Percentiles rank a stretch among this genome's conserved stretches.
Conservation (phyloP, 2,888 invertebrate genomes). For the Lasioglossum zephyrum region DNA sequence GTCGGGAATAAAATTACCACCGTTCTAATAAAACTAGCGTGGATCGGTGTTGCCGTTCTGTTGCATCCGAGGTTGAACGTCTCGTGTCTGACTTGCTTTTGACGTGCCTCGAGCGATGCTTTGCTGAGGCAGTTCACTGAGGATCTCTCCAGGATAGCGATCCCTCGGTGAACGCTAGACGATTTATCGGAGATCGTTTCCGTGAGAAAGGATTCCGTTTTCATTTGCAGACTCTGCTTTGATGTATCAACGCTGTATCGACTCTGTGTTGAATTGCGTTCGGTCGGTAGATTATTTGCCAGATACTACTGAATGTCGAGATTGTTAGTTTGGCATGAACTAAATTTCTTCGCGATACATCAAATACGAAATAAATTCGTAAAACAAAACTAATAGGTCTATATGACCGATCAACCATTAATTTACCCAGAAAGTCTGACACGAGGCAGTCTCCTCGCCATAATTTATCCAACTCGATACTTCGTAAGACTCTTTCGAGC, state of each 20-base stretch:
- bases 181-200: not conserved
- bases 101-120: not conserved
- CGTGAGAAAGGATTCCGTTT: not conserved
- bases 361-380: too few species aligned
- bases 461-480: not conserved
- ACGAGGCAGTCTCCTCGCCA: not conserved
- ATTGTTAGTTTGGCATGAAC: not conserved
- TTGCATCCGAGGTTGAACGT: not conserved
- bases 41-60: not conserved
- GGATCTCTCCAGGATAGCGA: not conserved
- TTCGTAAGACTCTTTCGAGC: not conserved
- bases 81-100: not conserved
- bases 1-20: conserved; percentile 16
- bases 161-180: not conserved
- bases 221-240: not conserved
- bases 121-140: not conserved
- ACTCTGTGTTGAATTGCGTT: not conserved
- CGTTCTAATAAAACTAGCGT: not conserved
- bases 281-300: not conserved
- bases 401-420: not conserved
- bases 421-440: not conserved
- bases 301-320: not conserved
- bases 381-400: not conserved
- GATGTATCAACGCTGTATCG: not conserved
- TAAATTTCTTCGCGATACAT: not conserved